Conservation (phyloP, 2,888 invertebrate genomes). For the Onthophagus sagittarius region DNA sequence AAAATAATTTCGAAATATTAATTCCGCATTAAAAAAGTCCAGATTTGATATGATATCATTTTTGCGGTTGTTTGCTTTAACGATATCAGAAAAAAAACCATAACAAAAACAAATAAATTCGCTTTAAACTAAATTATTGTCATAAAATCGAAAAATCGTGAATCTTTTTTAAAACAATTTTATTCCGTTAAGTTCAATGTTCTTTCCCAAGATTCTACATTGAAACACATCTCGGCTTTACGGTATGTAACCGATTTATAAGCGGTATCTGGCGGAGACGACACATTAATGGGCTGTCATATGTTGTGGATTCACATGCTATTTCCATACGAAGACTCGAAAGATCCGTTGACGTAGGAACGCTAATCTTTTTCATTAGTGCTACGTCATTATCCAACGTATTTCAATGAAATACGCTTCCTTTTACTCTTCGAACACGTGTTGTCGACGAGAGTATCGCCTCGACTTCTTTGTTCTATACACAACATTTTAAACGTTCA, state of each 20-base stretch:
- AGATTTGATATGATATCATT: too few species aligned
- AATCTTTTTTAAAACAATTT: not conserved
- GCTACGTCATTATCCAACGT: not conserved
- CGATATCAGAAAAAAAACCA: too few species aligned
- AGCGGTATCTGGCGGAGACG: not conserved
- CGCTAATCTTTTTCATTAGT: not conserved
- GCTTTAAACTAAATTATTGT: too few species aligned
- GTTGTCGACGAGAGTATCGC: not conserved
- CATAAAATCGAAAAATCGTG: too few species aligned
- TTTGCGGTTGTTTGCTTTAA: too few species aligned
- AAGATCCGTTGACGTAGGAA: not conserved
- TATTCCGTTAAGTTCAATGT: not conserved
- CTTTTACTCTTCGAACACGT: not conserved
- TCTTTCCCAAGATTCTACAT: not conserved
- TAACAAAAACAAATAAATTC: too few species aligned
- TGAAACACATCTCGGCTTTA: not conserved
- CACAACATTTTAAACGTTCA: too few species aligned
- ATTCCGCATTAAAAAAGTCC: too few species aligned
- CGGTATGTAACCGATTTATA: not conserved
- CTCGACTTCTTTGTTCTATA: not conserved
- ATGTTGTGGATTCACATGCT: not conserved
- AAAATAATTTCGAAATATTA: too few species aligned
- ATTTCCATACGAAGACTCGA: not conserved
- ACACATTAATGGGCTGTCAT: not conserved
- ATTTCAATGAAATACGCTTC: not conserved